phyloP scores from a whole-genome alignment of 2,888 invertebrate species.

The Coleophora deauratella region DNA sequence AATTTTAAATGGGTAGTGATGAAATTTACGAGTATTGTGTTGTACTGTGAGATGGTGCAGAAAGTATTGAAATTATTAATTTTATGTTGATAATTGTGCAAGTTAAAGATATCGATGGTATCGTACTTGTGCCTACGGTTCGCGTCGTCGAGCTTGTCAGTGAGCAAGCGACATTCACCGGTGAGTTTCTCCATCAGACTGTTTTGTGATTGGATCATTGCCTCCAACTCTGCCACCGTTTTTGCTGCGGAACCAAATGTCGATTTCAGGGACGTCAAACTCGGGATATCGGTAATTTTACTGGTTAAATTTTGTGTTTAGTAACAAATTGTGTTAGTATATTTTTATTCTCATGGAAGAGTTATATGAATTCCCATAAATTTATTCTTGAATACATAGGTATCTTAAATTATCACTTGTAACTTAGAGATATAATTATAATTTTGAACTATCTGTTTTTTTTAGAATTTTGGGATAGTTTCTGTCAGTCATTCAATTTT shows the following conservation, averaged over 20 bases:
- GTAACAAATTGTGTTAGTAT: neutral
- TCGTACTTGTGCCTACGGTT: slow-evolving; percentile 91
- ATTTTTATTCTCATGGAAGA: too few species aligned
- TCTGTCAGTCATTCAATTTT: too few species aligned
- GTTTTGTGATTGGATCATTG: slow-evolving; percentile 92
- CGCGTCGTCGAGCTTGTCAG: slow-evolving; percentile 91
- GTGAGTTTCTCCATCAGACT: slow-evolving; percentile 94
- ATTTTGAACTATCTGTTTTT: too few species aligned
- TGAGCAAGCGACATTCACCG: slow-evolving; percentile 90
- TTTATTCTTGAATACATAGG: too few species aligned
- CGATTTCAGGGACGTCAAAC: neutral
- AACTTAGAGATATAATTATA: too few species aligned
- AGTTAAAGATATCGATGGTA: slow-evolving; percentile 28
- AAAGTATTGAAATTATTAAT: too few species aligned
- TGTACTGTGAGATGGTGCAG: too few species aligned
- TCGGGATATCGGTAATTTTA: neutral
- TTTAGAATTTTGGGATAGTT: too few species aligned
- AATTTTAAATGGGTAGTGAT: slow-evolving; percentile 61
- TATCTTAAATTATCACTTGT: too few species aligned
- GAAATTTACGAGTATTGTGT: slow-evolving; percentile 20
- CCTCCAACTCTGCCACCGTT: slow-evolving; percentile 91
- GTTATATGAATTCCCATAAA: too few species aligned
- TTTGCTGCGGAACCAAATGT: slow-evolving; percentile 80
- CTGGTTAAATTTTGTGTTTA: neutral
- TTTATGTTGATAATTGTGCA: too few species aligned